Base-by-base conservation (phyloP, 2,888 invertebrate genomes). In the Liodrosophila aerea region DNA sequence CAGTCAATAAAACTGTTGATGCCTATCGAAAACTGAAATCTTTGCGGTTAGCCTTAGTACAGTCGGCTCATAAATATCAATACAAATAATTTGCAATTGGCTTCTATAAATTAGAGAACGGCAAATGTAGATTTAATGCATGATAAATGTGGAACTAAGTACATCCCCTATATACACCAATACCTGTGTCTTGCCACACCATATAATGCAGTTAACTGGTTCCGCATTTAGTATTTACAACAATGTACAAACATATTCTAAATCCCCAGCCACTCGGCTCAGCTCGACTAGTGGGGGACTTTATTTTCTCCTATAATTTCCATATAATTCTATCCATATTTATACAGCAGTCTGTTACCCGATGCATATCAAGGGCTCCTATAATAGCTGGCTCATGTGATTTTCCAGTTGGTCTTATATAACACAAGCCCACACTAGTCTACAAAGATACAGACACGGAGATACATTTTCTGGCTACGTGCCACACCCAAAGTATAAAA, bases 341-440 rank as follows among this genome's bases (percentile, higher is more conserved):
- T 49, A 34, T n/a, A 11, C 41, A 27, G 18, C 29, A 33, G 22
- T 36, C 46, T 22, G 46, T 12, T 44, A 12, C 39, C 1, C n/a
- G 15, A 33, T 63, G 41, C 57, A 53, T 39, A 50, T 43, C 15
- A 57, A 69, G 52, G 64, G 70, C 50, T 27, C 9, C 16, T 30
- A 22, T 12, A 34, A 44, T 36, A 1, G 7, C 33, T 33, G 7
- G 18, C 4, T 37, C 30, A 18, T 13, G 22, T 47, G 27, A 16
- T 45, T 44, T 33, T 15, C 8, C 29, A 16, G 30, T 37, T 53
- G n/a, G 2, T 7, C 7, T 47, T 18, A 9, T 40, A 45, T 15
- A 39, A 7, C 15, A 16, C 7, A 22, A 11, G 29, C 15, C 18
- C 34, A 50, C 70, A 52, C 70, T 67, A 34, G 41, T 11, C 52